Percentiles rank a stretch among this genome's conserved stretches.
Evolutionary conservation across 2,888 invertebrate genomes (phyloP).

Genomic region (Magallana nippona): DNA sequence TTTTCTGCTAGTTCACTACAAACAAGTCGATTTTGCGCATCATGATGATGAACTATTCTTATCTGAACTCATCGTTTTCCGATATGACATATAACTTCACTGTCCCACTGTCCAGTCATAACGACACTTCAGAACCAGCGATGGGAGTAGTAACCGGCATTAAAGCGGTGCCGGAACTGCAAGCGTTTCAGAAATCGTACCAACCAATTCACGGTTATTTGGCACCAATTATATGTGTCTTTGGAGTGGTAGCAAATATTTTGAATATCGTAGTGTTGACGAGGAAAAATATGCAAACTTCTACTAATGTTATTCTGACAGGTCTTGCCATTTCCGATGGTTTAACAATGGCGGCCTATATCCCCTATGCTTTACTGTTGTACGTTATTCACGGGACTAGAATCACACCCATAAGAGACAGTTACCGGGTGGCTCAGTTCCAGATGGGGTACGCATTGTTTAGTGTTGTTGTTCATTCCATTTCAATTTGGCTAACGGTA

Average conservation of each 20-base stretch:
- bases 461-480: slow-evolving; percentile 92
- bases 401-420: slow-evolving; percentile 68
- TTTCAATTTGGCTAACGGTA: slow-evolving; percentile 96
- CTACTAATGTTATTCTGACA: slow-evolving; percentile 94
- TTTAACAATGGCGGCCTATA: slow-evolving; percentile 92
- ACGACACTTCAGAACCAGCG: slow-evolving; percentile 26
- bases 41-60: not conserved
- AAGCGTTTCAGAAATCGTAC: slow-evolving; percentile 65
- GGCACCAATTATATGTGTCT: slow-evolving; percentile 91
- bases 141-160: slow-evolving; percentile 49
- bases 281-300: slow-evolving; percentile 91
- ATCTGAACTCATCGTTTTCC: slow-evolving; percentile 20
- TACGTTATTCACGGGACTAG: slow-evolving; percentile 72
- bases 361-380: slow-evolving; percentile 88
- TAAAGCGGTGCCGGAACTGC: slow-evolving; percentile 53
- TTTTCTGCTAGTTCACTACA: not conserved
- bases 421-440: slow-evolving; percentile 76
- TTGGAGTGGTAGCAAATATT: slow-evolving; percentile 93
- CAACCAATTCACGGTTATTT: slow-evolving; percentile 88
- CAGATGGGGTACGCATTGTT: slow-evolving; percentile 90
- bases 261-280: slow-evolving; percentile 95
- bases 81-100: slow-evolving; percentile 9
- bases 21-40: slow-evolving; percentile 16
- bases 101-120: slow-evolving; percentile 3
- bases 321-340: slow-evolving; percentile 92